Evolutionary conservation across 2,113 vertebrate genomes (phyloP), one percentile per base, ranked within the genome.

Genomic region (Chroicocephalus ridibundus): DNA sequence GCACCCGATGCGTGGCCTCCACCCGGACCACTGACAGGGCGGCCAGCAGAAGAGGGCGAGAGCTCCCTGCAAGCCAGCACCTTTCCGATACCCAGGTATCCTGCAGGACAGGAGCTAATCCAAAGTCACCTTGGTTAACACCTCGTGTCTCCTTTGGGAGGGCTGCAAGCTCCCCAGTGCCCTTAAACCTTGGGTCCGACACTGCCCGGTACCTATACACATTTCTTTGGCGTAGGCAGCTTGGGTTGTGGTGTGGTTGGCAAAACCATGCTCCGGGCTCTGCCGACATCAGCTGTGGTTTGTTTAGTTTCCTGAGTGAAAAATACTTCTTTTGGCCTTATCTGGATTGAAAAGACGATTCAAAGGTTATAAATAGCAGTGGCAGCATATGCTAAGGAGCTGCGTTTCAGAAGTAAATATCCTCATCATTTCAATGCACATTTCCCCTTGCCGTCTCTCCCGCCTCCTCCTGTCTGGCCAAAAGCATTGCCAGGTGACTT

Each of bases 341-440:
- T 94, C 92, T 91, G 71, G 88, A 94, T 81, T 52, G 87, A 96
- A 93, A 96, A 96, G 95, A 91, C 89, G 66, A 96, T 93, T 69
- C 84, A 92, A 86, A 84, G 71, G 83, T 94, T 97, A 97, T 96
- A 96, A 97, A 97, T 96, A 97, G 96, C 94, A 93, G 86, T 17
- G 38, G 83, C 62, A 86, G 83, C 96, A 96, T 96, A 95, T 90
- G 93, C 79, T 38, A 31, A 95, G 68, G 82, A 94, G 90, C 77
- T 44, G 79, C 1, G 1, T 31, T 74, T 46, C 86, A 91, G 78
- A 79, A 75, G 89, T 85, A 95, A 94, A 93, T 88, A 94, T 49
- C 86, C 88, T 58, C 75, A 65, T 76, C 32, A 2, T 82, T 68
- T 82, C 62, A 49, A 9, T 1, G 86, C 68, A 61, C 42, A 20